These are phyloP conservation scores for Elgaria multicarinata DNA, from an alignment of 2,113 vertebrate genomes.

Conservation along the genomic window DNA sequence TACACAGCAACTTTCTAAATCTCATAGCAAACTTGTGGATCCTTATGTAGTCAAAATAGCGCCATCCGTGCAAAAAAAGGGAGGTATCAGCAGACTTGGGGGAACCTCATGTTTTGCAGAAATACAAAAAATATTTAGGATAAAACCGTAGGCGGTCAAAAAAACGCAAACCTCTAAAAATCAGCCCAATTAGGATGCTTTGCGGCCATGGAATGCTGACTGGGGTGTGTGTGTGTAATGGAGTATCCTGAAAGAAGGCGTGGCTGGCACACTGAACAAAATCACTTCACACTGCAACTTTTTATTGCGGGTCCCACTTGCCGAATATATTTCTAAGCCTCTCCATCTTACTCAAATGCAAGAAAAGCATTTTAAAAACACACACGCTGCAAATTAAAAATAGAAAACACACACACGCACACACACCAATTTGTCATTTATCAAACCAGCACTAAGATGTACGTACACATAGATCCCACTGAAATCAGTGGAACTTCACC, in stretches of 20 bases:
- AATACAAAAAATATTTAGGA: background rate
- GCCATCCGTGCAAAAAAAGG: background rate
- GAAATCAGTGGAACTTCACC: background rate
- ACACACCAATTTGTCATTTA: background rate
- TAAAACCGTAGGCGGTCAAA: background rate
- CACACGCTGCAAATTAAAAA: too few species aligned
- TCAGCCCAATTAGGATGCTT: background rate
- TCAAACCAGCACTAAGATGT: background rate
- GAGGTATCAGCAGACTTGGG: background rate
- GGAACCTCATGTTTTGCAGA: background rate
- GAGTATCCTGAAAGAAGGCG: background rate
- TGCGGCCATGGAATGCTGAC: too few species aligned
- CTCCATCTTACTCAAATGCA: too few species aligned
- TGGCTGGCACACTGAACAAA: background rate
- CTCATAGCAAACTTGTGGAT: background rate
- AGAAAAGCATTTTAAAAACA: background rate
- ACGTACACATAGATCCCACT: too few species aligned
- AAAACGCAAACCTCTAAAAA: background rate
- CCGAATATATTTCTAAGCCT: background rate
- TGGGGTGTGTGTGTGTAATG: background rate
- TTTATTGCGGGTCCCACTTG: background rate
- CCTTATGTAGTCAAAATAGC: background rate
- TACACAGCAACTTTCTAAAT: background rate
- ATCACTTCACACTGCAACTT: background rate
- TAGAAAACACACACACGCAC: too few species aligned